phyloP scores from a whole-genome alignment of 1,140 invertebrate genomes.

The Geopemphigus sp. region DNA sequence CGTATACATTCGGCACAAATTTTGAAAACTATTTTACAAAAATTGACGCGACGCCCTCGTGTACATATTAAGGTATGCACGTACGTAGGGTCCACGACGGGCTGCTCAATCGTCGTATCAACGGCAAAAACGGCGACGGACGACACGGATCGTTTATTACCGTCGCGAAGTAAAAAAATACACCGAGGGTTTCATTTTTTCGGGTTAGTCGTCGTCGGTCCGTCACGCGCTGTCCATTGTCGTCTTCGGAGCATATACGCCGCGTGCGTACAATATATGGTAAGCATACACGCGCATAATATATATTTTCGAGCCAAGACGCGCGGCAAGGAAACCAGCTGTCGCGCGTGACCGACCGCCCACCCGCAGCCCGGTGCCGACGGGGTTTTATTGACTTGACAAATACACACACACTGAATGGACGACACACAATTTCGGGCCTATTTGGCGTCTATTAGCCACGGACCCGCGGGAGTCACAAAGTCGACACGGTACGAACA shows the following conservation, averaged over 20 bases:
- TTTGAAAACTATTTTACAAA: too few relatives aligned
- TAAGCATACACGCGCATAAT: too few relatives aligned
- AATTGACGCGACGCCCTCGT: too few relatives aligned
- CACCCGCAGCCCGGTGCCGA: conserved; percentile 34
- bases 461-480: conserved; percentile 41
- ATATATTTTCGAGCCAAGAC: conserved; percentile 7
- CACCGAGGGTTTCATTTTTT: neutral
- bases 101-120: too few relatives aligned
- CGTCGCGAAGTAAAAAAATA: neutral
- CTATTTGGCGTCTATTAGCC: conserved; percentile 49
- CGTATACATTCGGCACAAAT: too few relatives aligned
- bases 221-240: neutral
- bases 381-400: conserved; percentile 48
- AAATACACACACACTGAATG: conserved; percentile 41
- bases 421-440: conserved; percentile 33
- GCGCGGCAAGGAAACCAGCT: neutral
- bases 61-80: too few relatives aligned
- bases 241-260: neutral
- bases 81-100: too few relatives aligned
- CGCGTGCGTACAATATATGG: too few relatives aligned
- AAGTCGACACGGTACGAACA: conserved; percentile 39
- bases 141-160: too few relatives aligned
- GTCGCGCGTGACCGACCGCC: conserved; percentile 38
- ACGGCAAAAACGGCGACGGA: too few relatives aligned
- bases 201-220: too few relatives aligned